Conservation (phyloP, 2,113 vertebrate genomes). For the Lepisosteus osseus region DNA sequence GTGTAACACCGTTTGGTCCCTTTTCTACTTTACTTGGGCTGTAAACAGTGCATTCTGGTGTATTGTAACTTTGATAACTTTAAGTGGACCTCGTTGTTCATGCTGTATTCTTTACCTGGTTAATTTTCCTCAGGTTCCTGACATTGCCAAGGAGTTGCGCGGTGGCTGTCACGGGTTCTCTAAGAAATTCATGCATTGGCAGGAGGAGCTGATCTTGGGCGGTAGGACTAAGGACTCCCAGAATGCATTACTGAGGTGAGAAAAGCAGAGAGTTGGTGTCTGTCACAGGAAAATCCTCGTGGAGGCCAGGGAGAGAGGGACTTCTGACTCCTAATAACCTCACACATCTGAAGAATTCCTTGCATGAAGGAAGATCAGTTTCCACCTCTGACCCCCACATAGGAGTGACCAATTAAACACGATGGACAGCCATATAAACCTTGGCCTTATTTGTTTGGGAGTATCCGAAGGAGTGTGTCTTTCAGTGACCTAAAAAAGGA, state of each 20-base stretch:
- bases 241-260: slow-evolving; percentile 83
- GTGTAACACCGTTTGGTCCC: not conserved
- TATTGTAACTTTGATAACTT: no score
- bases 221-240: slow-evolving; percentile 78
- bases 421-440: slow-evolving; percentile 54
- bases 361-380: slow-evolving; percentile 45
- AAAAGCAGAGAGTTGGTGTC: slow-evolving; percentile 18
- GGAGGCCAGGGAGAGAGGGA: slow-evolving; percentile 27
- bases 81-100: no score
- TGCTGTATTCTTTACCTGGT: not conserved
- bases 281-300: not conserved
- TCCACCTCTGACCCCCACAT: slow-evolving; percentile 47
- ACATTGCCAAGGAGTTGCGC: slow-evolving; percentile 75
- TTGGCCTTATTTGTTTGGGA: slow-evolving; percentile 36
- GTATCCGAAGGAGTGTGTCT: not conserved
- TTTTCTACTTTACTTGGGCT: no score
- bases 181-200: slow-evolving; percentile 98
- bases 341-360: slow-evolving; percentile 53
- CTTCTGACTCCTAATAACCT: slow-evolving; percentile 42
- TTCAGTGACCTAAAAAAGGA: no score
- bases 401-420: slow-evolving; percentile 58
- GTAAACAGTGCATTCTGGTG: no score
- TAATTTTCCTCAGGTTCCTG: slow-evolving; percentile 65
- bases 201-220: slow-evolving; percentile 92
- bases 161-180: slow-evolving; percentile 96